These are phyloP conservation scores for Leptodactylus fuscus DNA, from an alignment of 2,113 vertebrate genomes.

Conservation along the genomic window DNA sequence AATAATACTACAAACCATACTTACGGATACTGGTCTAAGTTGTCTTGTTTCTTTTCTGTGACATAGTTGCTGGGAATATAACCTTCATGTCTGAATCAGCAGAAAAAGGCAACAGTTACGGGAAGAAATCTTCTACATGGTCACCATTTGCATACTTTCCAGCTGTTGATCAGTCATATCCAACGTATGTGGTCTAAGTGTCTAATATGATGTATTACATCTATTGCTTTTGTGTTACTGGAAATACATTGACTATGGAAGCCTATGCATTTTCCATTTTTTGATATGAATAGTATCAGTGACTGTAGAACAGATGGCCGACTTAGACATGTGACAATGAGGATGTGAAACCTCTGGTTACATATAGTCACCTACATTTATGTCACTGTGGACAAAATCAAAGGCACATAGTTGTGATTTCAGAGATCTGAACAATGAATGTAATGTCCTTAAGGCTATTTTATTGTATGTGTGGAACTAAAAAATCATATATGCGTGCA, in stretches of 20 bases:
- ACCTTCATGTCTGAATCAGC: conserved; percentile 81
- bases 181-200: neutral
- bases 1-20: conserved; percentile 69
- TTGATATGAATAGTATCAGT: neutral
- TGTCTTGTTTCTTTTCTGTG: conserved; percentile 84
- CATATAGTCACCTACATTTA: neutral
- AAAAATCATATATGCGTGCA: no score
- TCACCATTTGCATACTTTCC: conserved; percentile 30
- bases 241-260: no score
- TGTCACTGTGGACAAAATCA: neutral
- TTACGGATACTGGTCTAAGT: conserved; percentile 89
- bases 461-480: neutral
- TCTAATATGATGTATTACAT: neutral
- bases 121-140: neutral
- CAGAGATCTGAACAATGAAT: neutral
- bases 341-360: neutral
- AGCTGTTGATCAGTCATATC: conserved; percentile 3
- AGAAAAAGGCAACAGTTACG: conserved; percentile 48
- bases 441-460: neutral
- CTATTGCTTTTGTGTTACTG: neutral
- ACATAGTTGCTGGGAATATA: conserved; percentile 96
- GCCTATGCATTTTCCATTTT: neutral
- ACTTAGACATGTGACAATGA: neutral
- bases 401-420: neutral
- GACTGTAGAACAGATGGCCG: neutral